Evolutionary conservation across 1,140 invertebrate species (phyloP).

Genomic region (Prorops nasuta): DNA sequence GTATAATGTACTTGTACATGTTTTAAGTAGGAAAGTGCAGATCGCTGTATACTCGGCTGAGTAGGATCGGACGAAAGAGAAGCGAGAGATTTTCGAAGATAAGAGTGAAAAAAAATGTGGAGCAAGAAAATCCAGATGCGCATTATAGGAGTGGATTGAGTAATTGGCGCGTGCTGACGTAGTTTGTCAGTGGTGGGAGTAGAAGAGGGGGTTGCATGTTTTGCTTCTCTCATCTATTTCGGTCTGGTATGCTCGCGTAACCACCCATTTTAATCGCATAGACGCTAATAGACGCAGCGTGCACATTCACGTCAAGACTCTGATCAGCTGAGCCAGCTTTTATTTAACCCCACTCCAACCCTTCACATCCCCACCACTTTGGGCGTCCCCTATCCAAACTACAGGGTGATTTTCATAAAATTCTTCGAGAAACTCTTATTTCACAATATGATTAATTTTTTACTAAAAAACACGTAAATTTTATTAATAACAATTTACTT

Average conservation of each 20-base stretch:
- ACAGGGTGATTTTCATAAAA: too few species aligned
- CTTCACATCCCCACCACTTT: not conserved
- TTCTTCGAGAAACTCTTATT: too few species aligned
- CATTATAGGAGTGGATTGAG: too few species aligned
- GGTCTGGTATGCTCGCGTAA: constrained; percentile 37
- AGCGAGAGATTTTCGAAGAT: too few species aligned
- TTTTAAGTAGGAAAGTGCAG: too few species aligned
- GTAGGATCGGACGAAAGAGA: too few species aligned
- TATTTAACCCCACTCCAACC: constrained; percentile 6
- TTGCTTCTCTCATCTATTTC: constrained; percentile 38
- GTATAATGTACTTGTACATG: too few species aligned
- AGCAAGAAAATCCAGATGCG: too few species aligned
- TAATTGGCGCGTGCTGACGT: constrained; percentile 29
- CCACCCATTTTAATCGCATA: constrained; percentile 38
- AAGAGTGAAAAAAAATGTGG: not conserved
- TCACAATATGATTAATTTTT: too few species aligned
- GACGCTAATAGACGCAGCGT: constrained; percentile 28
- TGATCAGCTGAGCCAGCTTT: constrained; percentile 28
- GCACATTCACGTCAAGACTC: constrained; percentile 1
- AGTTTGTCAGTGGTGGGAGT: constrained; percentile 8
- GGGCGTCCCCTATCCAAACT: not conserved
- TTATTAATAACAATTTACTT: too few species aligned
- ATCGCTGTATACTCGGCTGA: too few species aligned
- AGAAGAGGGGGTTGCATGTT: constrained; percentile 22
- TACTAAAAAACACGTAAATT: too few species aligned